These are phyloP conservation scores for Prietella phreatophila DNA, from an alignment of 2,113 vertebrate species.

Conservation along the genomic window DNA sequence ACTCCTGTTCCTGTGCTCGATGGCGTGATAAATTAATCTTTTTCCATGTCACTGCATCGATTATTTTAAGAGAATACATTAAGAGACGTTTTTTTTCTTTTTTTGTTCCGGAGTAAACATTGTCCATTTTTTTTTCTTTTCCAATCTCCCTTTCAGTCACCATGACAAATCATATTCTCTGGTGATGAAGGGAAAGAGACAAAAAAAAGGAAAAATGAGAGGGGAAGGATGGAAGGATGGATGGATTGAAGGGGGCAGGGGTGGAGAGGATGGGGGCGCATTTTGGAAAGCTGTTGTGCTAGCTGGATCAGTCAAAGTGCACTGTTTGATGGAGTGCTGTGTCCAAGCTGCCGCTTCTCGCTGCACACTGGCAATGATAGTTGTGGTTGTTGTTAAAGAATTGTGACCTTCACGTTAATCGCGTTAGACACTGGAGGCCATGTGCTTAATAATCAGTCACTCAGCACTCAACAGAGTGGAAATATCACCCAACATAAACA, in stretches of 20 bases:
- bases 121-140: slow-evolving; percentile 60
- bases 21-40: slow-evolving; percentile 83
- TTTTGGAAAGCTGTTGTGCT: slow-evolving; percentile 58
- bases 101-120: slow-evolving; percentile 70
- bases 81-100: slow-evolving; percentile 66
- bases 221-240: slow-evolving; percentile 30
- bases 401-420: slow-evolving; percentile 69
- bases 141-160: slow-evolving; percentile 69
- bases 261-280: background rate
- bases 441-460: slow-evolving; percentile 53
- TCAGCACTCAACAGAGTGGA: slow-evolving; percentile 49
- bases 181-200: slow-evolving; percentile 62
- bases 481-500: slow-evolving; percentile 41
- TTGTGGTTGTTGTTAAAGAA: slow-evolving; percentile 71
- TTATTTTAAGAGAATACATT: slow-evolving; percentile 82
- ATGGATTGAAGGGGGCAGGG: background rate
- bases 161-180: slow-evolving; percentile 77
- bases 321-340: slow-evolving; percentile 64
- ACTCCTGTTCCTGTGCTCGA: slow-evolving; percentile 79
- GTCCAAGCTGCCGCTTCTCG: slow-evolving; percentile 52
- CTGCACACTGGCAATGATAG: slow-evolving; percentile 63
- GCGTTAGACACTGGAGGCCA: slow-evolving; percentile 66
- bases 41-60: slow-evolving; percentile 77
- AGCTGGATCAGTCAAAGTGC: slow-evolving; percentile 65
- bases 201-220: slow-evolving; percentile 29